These are phyloP conservation scores for Cynopterus brachyotis DNA, from an alignment of 2,113 vertebrate genomes.

Conservation along the genomic window DNA sequence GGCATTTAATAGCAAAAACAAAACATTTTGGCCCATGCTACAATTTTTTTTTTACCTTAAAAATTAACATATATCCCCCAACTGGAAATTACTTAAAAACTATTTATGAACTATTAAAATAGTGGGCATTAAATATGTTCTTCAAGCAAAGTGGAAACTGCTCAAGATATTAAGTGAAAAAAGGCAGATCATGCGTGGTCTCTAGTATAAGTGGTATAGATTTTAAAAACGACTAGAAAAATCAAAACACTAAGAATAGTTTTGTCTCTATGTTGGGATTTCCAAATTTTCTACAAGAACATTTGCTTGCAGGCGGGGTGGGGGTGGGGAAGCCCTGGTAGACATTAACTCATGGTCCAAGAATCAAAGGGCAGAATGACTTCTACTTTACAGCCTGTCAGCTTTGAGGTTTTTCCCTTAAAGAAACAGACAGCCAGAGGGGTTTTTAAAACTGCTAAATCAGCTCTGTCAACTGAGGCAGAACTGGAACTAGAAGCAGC, in stretches of 20 bases:
- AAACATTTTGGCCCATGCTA: not conserved
- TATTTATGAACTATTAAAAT: not conserved
- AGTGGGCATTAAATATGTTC: not conserved
- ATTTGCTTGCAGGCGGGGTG: not conserved
- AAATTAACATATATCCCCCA: not conserved
- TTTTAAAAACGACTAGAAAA: not conserved
- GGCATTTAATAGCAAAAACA: conserved; percentile 7
- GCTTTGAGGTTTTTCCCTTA: not conserved
- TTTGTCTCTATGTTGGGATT: not conserved
- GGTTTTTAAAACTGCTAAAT: not conserved
- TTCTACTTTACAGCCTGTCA: not conserved
- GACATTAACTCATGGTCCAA: conserved; percentile 14
- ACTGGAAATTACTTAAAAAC: not conserved
- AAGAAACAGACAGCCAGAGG: not conserved
- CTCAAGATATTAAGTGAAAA: not conserved
- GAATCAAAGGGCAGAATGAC: conserved; percentile 33
- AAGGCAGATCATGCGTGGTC: not conserved
- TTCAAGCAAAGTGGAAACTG: not conserved
- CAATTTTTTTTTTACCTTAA: not conserved
- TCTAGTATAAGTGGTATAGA: not conserved
- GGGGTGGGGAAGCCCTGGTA: not conserved
- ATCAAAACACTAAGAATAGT: not conserved
- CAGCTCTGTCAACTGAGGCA: not conserved
- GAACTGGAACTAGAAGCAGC: not conserved
- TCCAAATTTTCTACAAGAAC: conserved; percentile 34